A percentile compares a stretch with the other conserved stretches of the same genome.
Evolutionary conservation across 2,888 invertebrate species (phyloP).

Genomic region (Psococerastis gibbosa): DNA sequence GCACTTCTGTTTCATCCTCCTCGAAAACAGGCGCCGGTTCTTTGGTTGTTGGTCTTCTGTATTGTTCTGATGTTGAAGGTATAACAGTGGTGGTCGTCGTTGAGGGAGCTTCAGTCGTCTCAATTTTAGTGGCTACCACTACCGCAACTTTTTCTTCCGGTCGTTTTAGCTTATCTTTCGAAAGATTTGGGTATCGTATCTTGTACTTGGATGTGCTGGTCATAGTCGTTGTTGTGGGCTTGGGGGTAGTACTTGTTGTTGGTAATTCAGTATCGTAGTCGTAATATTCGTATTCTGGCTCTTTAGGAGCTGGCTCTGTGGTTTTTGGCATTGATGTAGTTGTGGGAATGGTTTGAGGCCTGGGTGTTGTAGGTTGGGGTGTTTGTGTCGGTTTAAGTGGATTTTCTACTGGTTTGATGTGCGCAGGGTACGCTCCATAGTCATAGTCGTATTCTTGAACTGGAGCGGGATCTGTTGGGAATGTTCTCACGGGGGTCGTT

Average conservation of each 20-base stretch:
- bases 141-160: constrained; percentile 12
- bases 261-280: constrained; percentile 17
- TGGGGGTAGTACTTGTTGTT: constrained; percentile 15
- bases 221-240: constrained; percentile 16
- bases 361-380: constrained; percentile 1
- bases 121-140: constrained; percentile 14
- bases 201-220: constrained; percentile 16
- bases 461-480: constrained; percentile 14
- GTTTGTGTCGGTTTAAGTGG: constrained; percentile 12
- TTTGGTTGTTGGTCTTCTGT: constrained; percentile 5
- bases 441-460: constrained; percentile 12
- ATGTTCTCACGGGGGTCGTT: constrained; percentile 8
- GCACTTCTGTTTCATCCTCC: constrained; percentile 1
- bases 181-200: constrained; percentile 6
- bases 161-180: constrained; percentile 15
- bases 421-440: constrained; percentile 18
- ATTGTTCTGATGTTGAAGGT: constrained; percentile 15
- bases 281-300: constrained; percentile 16
- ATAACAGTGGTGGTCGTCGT: constrained; percentile 17
- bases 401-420: constrained; percentile 12
- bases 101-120: constrained; percentile 10
- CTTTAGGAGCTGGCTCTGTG: constrained; percentile 13
- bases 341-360: constrained; percentile 12
- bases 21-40: constrained; percentile 7
- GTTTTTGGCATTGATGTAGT: constrained; percentile 12